phyloP scores from a whole-genome alignment of 1,140 invertebrate genomes.

The Philotrypesis tridentata region DNA sequence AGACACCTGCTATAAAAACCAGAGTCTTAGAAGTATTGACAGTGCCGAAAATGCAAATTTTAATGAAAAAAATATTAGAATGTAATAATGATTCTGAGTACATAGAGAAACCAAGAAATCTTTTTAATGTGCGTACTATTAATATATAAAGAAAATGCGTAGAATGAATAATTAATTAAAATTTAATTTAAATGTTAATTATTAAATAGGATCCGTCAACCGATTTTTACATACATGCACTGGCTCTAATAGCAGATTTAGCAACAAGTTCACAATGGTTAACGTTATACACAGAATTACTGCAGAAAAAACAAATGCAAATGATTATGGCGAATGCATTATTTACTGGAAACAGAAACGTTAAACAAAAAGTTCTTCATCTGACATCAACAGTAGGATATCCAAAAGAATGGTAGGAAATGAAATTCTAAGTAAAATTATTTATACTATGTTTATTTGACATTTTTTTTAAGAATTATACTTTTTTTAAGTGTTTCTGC shows the following conservation, averaged over 20 bases:
- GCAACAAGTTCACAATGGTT: slow-evolving; percentile 70
- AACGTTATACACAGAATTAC: slow-evolving; percentile 69
- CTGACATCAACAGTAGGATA: slow-evolving; percentile 69
- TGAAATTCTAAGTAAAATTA: slow-evolving; percentile 11
- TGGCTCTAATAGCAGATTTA: slow-evolving; percentile 71
- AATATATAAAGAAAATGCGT: not conserved
- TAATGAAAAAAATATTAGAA: slow-evolving; percentile 61
- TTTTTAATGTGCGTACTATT: slow-evolving; percentile 58
- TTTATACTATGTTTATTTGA: not conserved
- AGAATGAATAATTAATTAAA: not conserved
- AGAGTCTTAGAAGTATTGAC: slow-evolving; percentile 67
- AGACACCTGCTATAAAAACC: slow-evolving; percentile 60
- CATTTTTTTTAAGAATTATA: slow-evolving; percentile 10
- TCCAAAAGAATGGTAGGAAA: slow-evolving; percentile 66
- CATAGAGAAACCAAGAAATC: slow-evolving; percentile 57
- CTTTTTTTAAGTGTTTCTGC: slow-evolving; percentile 60
- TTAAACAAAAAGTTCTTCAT: slow-evolving; percentile 72
- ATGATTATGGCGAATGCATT: slow-evolving; percentile 74
- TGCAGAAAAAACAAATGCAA: slow-evolving; percentile 72
- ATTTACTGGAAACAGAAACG: slow-evolving; percentile 69
- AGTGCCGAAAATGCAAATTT: slow-evolving; percentile 60
- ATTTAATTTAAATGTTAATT: slow-evolving; percentile 17
- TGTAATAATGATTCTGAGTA: slow-evolving; percentile 52
- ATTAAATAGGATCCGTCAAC: slow-evolving; percentile 65
- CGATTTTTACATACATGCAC: slow-evolving; percentile 71